Conservation (phyloP, 2,113 vertebrate species). For the Calonectris borealis region DNA sequence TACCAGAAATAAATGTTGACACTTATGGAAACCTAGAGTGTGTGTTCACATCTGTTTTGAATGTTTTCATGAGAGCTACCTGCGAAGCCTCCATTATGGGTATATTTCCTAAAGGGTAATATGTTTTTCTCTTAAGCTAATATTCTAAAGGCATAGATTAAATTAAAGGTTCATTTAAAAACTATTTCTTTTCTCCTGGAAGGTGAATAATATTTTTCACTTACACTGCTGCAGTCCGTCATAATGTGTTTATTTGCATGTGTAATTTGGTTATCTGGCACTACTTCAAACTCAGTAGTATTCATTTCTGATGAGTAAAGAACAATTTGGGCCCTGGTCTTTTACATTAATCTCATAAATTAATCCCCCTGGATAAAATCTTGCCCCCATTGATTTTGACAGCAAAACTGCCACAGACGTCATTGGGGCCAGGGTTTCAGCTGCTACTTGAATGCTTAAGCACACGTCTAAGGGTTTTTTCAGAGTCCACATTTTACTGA, state of each 20-base stretch:
- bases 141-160: conserved; percentile 5
- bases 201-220: conserved; percentile 24
- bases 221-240: neutral
- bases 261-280: conserved; percentile 1
- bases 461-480: neutral
- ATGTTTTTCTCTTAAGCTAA: neutral
- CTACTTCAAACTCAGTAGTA: conserved; percentile 9
- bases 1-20: neutral
- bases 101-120: neutral
- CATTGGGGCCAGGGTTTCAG: neutral
- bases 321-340: neutral
- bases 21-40: neutral
- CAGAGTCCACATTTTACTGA: neutral
- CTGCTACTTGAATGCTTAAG: neutral
- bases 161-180: conserved; percentile 43
- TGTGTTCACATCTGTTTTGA: neutral
- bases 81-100: neutral
- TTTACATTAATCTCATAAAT: neutral
- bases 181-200: conserved; percentile 7
- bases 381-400: neutral
- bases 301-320: neutral
- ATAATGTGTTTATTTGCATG: conserved; percentile 9
- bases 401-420: neutral
- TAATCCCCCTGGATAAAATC: neutral
- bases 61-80: neutral